Conservation (phyloP, 2,888 invertebrate species). For the Tenthredo mesomela region DNA sequence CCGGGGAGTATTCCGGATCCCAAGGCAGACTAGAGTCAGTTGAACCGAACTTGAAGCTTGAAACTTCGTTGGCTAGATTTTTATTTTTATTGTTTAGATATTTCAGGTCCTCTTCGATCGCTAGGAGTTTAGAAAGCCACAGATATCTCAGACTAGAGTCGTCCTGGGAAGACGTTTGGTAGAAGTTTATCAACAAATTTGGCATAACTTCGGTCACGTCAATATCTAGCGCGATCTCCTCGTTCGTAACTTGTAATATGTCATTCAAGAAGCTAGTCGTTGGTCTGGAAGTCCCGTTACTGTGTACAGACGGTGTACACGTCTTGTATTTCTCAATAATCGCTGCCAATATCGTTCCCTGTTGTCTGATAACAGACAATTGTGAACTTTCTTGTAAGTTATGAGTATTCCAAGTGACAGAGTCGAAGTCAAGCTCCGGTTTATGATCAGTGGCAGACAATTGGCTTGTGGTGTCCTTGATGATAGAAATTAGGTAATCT, state of each 20-base stretch:
- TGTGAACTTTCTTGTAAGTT: slow-evolving; percentile 80
- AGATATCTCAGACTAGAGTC: slow-evolving; percentile 74
- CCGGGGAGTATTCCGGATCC: slow-evolving; percentile 62
- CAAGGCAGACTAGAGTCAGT: slow-evolving; percentile 62
- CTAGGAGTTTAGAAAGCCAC: slow-evolving; percentile 64
- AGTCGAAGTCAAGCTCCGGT: slow-evolving; percentile 67
- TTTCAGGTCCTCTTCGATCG: slow-evolving; percentile 44
- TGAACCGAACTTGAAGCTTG: slow-evolving; percentile 54
- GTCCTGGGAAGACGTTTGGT: slow-evolving; percentile 73
- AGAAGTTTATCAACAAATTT: slow-evolving; percentile 76
- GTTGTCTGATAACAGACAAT: slow-evolving; percentile 81
- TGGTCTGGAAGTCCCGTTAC: neutral
- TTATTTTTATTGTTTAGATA: slow-evolving; percentile 56
- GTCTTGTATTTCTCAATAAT: slow-evolving; percentile 17
- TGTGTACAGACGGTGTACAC: neutral
- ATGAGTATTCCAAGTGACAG: slow-evolving; percentile 74
- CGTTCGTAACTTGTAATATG: slow-evolving; percentile 56
- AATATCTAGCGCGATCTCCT: slow-evolving; percentile 7
- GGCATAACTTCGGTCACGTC: slow-evolving; percentile 63
- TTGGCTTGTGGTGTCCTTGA: slow-evolving; percentile 78
- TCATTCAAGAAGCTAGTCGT: slow-evolving; percentile 63
- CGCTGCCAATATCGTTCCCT: slow-evolving; percentile 75
- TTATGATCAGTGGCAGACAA: slow-evolving; percentile 62
- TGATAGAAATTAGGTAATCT: slow-evolving; percentile 79
- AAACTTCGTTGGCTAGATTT: slow-evolving; percentile 60